Percentiles rank a stretch among this genome's conserved stretches.
These are phyloP conservation scores for Calliphora vomitoria DNA, from an alignment of 2,888 invertebrate species.

Conservation along the genomic window DNA sequence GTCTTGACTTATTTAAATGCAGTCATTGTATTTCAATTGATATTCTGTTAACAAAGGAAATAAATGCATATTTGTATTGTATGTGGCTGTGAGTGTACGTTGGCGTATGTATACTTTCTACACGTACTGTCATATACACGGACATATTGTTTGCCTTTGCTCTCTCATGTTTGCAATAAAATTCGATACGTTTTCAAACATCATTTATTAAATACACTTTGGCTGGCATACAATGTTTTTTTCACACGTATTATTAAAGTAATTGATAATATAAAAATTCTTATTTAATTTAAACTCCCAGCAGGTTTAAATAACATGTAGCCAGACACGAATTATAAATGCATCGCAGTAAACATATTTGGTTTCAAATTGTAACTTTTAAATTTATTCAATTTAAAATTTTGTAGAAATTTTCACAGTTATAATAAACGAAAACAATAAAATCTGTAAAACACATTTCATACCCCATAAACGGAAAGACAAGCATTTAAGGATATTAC, in stretches of 20 bases:
- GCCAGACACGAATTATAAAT: not conserved
- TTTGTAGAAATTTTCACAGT: not conserved
- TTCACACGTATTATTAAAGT: not conserved
- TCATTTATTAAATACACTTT: not conserved
- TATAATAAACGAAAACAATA: not conserved
- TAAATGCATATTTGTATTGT: conserved; percentile 11
- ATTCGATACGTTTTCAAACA: conserved; percentile 8
- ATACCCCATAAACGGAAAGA: no score
- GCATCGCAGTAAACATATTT: no score
- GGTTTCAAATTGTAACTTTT: no score
- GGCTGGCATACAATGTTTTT: not conserved
- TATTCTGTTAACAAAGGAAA: conserved; percentile 27
- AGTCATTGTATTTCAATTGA: conserved; percentile 59
- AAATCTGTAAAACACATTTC: no score
- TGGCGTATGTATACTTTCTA: not conserved
- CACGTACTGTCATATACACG: not conserved
- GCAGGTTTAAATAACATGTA: not conserved
- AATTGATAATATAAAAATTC: not conserved
- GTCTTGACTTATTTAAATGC: conserved; percentile 46
- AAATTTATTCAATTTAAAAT: no score
- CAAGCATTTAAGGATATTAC: not conserved
- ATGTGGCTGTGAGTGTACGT: not conserved
- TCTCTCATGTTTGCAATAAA: not conserved
- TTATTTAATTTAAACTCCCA: not conserved
- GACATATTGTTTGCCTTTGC: conserved; percentile 2